Evolutionary conservation across 2,113 vertebrate genomes (phyloP), one percentile per base, ranked within the genome.

Genomic region (Peucedramus taeniatus): DNA sequence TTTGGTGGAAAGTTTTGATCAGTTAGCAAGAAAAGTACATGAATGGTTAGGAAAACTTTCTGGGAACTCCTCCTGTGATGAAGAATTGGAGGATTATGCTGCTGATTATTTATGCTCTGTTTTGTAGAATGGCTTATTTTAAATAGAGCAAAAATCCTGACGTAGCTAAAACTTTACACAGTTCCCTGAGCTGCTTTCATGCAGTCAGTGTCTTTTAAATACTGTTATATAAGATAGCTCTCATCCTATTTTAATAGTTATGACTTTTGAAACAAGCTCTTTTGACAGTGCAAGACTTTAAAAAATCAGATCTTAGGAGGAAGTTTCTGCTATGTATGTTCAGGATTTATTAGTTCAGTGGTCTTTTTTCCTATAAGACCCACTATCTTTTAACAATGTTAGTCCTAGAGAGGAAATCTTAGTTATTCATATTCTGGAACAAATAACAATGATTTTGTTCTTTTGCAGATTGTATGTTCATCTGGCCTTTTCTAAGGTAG

Each of bases 111-210:
- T 77, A 51, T 77, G 27, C 54, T 23, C 22, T 85, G 28, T 85
- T 93, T 92, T 92, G 45, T 86, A 88, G 50, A 88, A 74, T 33
- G 23, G 27, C 15, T 86, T 88, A 59, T 89, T 92, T 88, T 76
- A 90, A 87, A 79, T 11, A 57, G 24, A 85, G 37, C 23, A 95
- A 92, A 95, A 96, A 72, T 83, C 88, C 90, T 95, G 94, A 93
- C 50, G 7, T 35, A 81, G 79, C 42, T 83, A 74, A 96, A 94
- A 88, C 7, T 77, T 86, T 77, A 23, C 33, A 90, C n/a, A 35
- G 71, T 83, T 94, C 79, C 75, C 79, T 74, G 85, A 83, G 71
- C 59, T 92, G 66, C 71, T 63, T 93, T 90, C 83, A 57, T 90
- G 42, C 63, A 88, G 61, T 66, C 78, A 83, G 56, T 92, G 27